Evolutionary conservation across 2,797 vertebrate genomes (phyloP).

Genomic region (Echeneis naucrates): DNA sequence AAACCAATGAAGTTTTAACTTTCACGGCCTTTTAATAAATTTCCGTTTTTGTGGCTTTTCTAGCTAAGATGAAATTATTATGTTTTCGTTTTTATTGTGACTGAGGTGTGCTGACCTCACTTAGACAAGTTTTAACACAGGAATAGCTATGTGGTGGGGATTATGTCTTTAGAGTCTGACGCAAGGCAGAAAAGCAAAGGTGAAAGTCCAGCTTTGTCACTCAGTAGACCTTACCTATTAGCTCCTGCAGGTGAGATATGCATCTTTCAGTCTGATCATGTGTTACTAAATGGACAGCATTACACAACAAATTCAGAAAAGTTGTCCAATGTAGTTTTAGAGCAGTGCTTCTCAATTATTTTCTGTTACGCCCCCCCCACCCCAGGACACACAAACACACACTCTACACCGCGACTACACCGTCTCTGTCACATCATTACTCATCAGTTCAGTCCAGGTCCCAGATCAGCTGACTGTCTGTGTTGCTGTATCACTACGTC

Average conservation of each 20-base stretch:
- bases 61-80: too few relatives aligned
- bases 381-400: too few relatives aligned
- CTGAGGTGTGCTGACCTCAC: too few relatives aligned
- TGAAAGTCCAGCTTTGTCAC: conserved; percentile 22
- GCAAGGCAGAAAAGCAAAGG: conserved; percentile 25
- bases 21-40: too few relatives aligned
- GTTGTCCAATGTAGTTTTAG: neutral
- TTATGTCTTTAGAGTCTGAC: neutral
- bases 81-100: too few relatives aligned
- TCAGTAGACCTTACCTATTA: conserved; percentile 7
- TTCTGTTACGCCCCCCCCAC: too few relatives aligned
- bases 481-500: neutral
- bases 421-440: neutral
- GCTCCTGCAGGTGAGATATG: neutral
- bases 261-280: neutral
- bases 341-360: too few relatives aligned
- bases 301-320: neutral
- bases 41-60: neutral
- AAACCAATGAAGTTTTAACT: too few relatives aligned
- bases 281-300: neutral
- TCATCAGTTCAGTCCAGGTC: neutral
- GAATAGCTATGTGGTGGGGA: too few relatives aligned
- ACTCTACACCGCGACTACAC: too few relatives aligned
- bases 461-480: conserved; percentile 17
- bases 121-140: neutral